phyloP scores from a whole-genome alignment of 1,140 invertebrate genomes.

The Varroa destructor region DNA sequence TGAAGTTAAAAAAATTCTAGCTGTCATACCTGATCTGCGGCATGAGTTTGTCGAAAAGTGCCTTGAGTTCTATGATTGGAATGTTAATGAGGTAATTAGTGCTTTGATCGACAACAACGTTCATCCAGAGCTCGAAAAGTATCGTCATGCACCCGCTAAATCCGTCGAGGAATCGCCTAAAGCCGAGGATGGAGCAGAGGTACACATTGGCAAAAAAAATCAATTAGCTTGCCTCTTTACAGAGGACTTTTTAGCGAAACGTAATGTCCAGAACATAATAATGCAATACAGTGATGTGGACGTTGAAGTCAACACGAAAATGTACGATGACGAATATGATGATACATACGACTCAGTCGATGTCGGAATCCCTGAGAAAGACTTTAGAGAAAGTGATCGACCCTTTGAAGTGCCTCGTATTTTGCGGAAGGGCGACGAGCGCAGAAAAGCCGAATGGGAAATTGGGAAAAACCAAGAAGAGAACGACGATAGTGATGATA shows the following conservation, averaged over 20 bases:
- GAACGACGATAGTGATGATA: neutral
- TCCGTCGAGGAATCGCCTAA: neutral
- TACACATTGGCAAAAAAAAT: slow-evolving; percentile 25
- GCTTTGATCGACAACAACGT: slow-evolving; percentile 22
- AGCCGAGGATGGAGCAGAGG: neutral
- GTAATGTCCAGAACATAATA: neutral
- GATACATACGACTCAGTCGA: slow-evolving; percentile 20
- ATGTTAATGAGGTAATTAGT: slow-evolving; percentile 1
- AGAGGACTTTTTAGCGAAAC: neutral
- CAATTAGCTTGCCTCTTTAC: neutral
- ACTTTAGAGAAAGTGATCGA: neutral
- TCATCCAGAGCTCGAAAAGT: slow-evolving; percentile 20
- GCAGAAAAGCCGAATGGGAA: neutral
- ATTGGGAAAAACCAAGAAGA: neutral
- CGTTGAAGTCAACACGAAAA: neutral
- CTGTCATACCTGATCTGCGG: slow-evolving; percentile 1
- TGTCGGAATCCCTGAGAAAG: neutral
- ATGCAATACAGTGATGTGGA: neutral
- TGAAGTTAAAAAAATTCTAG: neutral
- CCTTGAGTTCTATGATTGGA: slow-evolving; percentile 6
- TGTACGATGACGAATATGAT: slow-evolving; percentile 23
- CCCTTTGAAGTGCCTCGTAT: neutral
- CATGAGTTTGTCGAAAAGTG: slow-evolving; percentile 5
- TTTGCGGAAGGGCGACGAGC: neutral
- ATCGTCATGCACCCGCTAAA: neutral